Evolutionary conservation across 2,888 invertebrate species (phyloP).

Genomic region (Microchrysa polita): DNA sequence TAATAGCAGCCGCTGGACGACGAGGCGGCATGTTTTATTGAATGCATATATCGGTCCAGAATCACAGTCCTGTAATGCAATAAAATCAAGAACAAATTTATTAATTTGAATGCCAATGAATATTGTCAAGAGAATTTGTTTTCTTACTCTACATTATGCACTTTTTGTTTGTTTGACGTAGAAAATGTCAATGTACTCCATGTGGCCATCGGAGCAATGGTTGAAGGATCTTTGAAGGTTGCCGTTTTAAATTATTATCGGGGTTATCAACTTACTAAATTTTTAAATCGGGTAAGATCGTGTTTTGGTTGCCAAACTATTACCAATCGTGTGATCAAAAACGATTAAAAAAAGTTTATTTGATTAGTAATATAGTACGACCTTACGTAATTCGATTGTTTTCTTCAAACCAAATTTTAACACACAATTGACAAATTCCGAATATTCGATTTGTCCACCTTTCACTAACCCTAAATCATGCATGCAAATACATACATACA

Average conservation of each 20-base stretch:
- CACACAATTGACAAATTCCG: not conserved
- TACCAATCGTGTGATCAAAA: too few species aligned
- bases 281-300: too few species aligned
- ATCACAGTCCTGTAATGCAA: not conserved
- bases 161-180: not conserved
- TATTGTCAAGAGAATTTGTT: not conserved
- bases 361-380: too few species aligned
- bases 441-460: not conserved
- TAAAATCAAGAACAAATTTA: slow-evolving; percentile 36
- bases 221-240: not conserved
- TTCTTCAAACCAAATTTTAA: not conserved
- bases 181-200: not conserved
- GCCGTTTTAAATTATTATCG: too few species aligned
- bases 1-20: slow-evolving; percentile 2
- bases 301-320: too few species aligned
- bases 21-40: not conserved
- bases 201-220: not conserved
- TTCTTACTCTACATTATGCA: too few species aligned
- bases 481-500: not conserved
- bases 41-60: too few species aligned
- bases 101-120: slow-evolving; percentile 13
- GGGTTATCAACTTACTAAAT: too few species aligned
- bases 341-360: too few species aligned
- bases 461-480: slow-evolving; percentile 4
- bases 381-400: too few species aligned